These are phyloP conservation scores for Bradypodion ventrale DNA, from an alignment of 2,797 vertebrate genomes.

Conservation along the genomic window DNA sequence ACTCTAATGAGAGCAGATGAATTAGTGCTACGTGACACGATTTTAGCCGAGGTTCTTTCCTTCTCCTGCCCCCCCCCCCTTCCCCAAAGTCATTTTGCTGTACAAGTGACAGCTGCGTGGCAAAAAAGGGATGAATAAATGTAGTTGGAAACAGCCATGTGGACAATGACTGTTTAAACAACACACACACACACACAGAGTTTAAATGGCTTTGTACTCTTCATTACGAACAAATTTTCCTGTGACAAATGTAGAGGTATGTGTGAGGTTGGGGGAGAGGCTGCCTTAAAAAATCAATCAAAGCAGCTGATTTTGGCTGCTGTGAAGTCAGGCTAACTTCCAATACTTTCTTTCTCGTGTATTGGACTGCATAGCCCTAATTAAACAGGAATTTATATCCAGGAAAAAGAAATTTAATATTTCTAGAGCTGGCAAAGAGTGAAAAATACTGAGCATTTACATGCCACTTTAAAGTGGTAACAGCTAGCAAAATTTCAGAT, in stretches of 20 bases:
- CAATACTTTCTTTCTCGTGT: constrained; percentile 57
- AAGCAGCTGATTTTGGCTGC: constrained; percentile 72
- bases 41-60: constrained; percentile 87
- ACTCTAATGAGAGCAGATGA: constrained; percentile 99
- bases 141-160: constrained; percentile 64
- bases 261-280: constrained; percentile 7
- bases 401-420: constrained; percentile 65
- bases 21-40: constrained; percentile 98
- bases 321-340: constrained; percentile 69
- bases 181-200: neutral
- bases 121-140: constrained; percentile 76
- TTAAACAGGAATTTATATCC: constrained; percentile 76
- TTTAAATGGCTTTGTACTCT: constrained; percentile 38
- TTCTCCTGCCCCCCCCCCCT: constrained; percentile 47
- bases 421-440: constrained; percentile 62
- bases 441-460: constrained; percentile 53
- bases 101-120: constrained; percentile 90
- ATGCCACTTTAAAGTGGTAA: constrained; percentile 43
- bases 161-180: constrained; percentile 57
- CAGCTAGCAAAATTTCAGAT: neutral
- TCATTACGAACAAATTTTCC: constrained; percentile 67
- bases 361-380: constrained; percentile 71
- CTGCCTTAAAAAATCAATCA: constrained; percentile 56
- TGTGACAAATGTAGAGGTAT: constrained; percentile 47
- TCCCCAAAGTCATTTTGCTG: constrained; percentile 65